Conservation (phyloP, 92 coral and sea anemone genomes). For the Epizoanthus stellaris region DNA sequence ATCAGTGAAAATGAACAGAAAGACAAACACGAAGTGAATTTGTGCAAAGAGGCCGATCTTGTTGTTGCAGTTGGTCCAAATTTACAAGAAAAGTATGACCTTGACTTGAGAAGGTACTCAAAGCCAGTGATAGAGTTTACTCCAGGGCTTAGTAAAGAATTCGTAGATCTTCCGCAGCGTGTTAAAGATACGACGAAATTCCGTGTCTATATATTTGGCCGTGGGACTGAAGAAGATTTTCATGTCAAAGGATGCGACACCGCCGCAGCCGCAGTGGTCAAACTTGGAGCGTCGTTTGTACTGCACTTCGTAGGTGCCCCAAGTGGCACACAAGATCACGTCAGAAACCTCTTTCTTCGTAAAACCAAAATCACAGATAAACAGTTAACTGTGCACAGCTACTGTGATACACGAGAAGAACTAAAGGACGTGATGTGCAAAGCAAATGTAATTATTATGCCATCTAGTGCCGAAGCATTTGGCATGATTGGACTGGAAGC, state of each 20-base stretch:
- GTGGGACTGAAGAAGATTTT: slow-evolving; percentile 22
- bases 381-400: background rate
- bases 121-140: background rate
- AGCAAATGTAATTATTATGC: no score
- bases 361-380: background rate
- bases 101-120: background rate
- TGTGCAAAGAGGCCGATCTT: slow-evolving; percentile 29
- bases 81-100: slow-evolving; percentile 14
- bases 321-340: background rate
- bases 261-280: slow-evolving; percentile 29
- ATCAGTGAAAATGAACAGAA: slow-evolving; percentile 18
- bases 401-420: no score
- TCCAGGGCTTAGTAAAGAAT: slow-evolving; percentile 35
- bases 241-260: slow-evolving; percentile 29
- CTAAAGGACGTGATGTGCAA: no score
- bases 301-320: background rate
- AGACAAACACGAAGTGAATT: slow-evolving; percentile 6
- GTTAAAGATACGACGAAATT: background rate
- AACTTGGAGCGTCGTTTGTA: slow-evolving; percentile 8
- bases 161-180: no score
- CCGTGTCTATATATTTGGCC: slow-evolving; percentile 28
- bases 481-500: no score
- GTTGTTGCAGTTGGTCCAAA: slow-evolving; percentile 45
- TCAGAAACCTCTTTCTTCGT: background rate
- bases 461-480: no score